Conservation (phyloP, 2,888 invertebrate species). For the Diabrotica balteata region DNA sequence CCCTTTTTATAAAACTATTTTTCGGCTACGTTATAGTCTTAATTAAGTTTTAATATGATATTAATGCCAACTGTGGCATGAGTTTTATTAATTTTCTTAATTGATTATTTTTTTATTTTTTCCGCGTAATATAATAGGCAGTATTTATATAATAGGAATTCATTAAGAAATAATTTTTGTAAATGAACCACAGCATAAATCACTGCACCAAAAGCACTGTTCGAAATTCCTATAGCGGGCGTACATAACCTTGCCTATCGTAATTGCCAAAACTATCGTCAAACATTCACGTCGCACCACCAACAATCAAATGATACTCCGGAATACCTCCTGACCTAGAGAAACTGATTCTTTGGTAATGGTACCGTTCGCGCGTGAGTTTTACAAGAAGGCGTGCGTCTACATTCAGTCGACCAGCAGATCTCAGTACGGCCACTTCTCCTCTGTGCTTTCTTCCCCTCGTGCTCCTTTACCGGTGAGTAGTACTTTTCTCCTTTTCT, state of each 20-base stretch:
- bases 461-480: constrained; percentile 48
- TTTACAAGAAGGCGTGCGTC: constrained; percentile 50
- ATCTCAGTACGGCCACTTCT: constrained; percentile 55
- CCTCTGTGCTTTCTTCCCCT: constrained; percentile 44
- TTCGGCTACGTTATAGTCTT: too few species aligned
- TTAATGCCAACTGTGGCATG: too few species aligned
- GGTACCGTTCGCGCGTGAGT: constrained; percentile 50
- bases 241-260: constrained; percentile 31
- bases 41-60: too few species aligned
- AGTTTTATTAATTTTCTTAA: too few species aligned
- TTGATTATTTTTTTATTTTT: too few species aligned
- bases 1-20: too few species aligned
- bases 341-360: constrained; percentile 52
- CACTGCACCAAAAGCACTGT: constrained; percentile 1
- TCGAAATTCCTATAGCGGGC: background rate
- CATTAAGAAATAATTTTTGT: too few species aligned
- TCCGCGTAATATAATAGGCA: too few species aligned
- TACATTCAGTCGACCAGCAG: constrained; percentile 53
- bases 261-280: constrained; percentile 28
- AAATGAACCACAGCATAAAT: background rate
- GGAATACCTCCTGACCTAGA: constrained; percentile 55
- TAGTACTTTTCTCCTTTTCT: constrained; percentile 39
- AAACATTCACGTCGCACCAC: constrained; percentile 39
- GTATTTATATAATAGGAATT: too few species aligned
- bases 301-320: constrained; percentile 48